Evolutionary conservation across 2,797 vertebrate species (phyloP).

Genomic region (Dicrostonyx torquatus): DNA sequence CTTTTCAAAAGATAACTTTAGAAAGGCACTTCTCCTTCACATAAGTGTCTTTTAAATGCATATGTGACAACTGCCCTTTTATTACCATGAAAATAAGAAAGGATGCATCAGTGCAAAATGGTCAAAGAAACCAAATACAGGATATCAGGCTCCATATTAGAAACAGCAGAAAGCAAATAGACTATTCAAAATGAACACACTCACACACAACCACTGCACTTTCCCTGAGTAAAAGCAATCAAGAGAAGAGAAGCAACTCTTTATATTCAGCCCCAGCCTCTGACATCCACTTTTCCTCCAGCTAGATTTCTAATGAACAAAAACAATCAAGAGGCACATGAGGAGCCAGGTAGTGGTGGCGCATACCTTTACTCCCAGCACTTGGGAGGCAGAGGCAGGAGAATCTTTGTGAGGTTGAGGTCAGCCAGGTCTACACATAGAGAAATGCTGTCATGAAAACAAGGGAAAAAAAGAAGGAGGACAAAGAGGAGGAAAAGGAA

Average conservation of each 20-base stretch:
- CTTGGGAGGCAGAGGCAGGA: background rate
- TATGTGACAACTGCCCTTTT: background rate
- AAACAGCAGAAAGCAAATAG: constrained; percentile 33
- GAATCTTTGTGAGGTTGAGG: background rate
- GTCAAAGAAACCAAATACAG: constrained; percentile 5
- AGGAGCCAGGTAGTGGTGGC: background rate
- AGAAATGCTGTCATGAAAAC: background rate
- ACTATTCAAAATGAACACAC: constrained; percentile 7
- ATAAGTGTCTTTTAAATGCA: background rate
- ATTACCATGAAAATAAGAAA: constrained; percentile 10
- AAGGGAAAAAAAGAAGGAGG: background rate
- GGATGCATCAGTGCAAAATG: background rate
- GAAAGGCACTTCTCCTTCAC: background rate
- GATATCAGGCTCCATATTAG: background rate
- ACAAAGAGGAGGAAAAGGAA: fast-evolving
- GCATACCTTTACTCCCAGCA: background rate
- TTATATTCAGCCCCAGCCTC: background rate
- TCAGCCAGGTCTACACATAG: background rate
- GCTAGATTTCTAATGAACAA: background rate
- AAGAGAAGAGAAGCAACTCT: constrained; percentile 36
- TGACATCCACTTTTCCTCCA: background rate
- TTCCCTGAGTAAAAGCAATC: constrained; percentile 15
- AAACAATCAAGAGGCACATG: background rate
- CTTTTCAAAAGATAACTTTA: background rate
- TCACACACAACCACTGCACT: background rate